Percentiles rank a stretch among this genome's conserved stretches.
Evolutionary conservation across 2,113 vertebrate genomes (phyloP).

Genomic region (Romanogobio albipinnatus): DNA sequence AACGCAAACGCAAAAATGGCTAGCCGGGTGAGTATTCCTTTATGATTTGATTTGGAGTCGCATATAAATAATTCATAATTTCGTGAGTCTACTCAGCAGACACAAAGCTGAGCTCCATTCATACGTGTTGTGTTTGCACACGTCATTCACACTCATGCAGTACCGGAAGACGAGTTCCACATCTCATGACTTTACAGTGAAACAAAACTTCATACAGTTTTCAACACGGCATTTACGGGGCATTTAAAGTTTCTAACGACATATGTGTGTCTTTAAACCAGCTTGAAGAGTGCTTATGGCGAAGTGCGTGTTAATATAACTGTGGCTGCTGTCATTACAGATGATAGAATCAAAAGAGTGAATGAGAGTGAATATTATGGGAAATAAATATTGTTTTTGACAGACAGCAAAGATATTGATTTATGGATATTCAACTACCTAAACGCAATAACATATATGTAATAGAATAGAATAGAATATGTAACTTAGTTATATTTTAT

Average conservation of each 20-base stretch:
- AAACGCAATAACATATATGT: background rate
- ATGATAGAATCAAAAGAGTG: background rate
- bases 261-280: background rate
- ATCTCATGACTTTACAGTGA: background rate
- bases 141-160: background rate
- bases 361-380: background rate
- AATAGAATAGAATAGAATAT: background rate
- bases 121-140: constrained; percentile 11
- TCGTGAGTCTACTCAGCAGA: background rate
- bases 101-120: background rate
- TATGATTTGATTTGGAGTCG: background rate
- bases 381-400: background rate
- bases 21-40: constrained; percentile 37
- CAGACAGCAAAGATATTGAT: background rate
- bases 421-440: background rate
- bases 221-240: background rate
- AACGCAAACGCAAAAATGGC: constrained; percentile 40
- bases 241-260: background rate
- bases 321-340: background rate
- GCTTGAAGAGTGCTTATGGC: background rate
- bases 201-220: background rate
- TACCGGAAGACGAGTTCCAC: background rate
- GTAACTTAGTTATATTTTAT: no score
- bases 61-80: background rate
- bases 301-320: background rate